These are phyloP conservation scores for Jordanella pulchra DNA, from an alignment of 2,797 vertebrate species.

Conservation along the genomic window DNA sequence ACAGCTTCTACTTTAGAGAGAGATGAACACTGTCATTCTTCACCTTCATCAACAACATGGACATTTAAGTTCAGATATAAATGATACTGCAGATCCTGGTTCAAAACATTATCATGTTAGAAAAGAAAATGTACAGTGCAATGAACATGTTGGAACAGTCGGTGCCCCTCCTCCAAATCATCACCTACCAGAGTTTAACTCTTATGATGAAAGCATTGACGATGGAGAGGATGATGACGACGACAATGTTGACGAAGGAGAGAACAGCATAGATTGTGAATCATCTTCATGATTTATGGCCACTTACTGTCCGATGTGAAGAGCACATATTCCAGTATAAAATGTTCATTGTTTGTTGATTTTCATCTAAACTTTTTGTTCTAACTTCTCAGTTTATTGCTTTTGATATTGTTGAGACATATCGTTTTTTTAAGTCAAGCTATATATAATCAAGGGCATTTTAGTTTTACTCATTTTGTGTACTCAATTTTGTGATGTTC, in stretches of 20 bases:
- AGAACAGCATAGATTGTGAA: not conserved
- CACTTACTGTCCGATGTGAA: not conserved
- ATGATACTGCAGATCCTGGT: fast-evolving
- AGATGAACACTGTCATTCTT: not conserved
- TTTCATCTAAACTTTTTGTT: not conserved
- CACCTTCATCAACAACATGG: not conserved
- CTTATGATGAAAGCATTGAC: not conserved
- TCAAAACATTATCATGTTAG: not conserved
- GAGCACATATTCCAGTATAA: not conserved
- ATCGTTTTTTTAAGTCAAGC: too few species aligned
- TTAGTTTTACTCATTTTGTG: too few species aligned
- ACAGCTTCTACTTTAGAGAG: not conserved
- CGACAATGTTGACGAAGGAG: not conserved
- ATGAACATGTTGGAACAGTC: not conserved
- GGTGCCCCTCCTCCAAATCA: not conserved
- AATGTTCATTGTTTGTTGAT: not conserved
- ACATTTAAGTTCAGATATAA: not conserved
- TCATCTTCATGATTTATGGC: not conserved
- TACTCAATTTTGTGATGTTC: too few species aligned
- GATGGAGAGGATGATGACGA: not conserved
- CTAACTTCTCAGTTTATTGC: too few species aligned
- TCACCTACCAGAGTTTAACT: not conserved
- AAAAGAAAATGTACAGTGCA: conserved; percentile 3
- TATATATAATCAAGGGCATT: too few species aligned
- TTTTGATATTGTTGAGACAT: too few species aligned